Conservation (phyloP, 64 coral and sea anemone species). For the Acropora yongei region DNA sequence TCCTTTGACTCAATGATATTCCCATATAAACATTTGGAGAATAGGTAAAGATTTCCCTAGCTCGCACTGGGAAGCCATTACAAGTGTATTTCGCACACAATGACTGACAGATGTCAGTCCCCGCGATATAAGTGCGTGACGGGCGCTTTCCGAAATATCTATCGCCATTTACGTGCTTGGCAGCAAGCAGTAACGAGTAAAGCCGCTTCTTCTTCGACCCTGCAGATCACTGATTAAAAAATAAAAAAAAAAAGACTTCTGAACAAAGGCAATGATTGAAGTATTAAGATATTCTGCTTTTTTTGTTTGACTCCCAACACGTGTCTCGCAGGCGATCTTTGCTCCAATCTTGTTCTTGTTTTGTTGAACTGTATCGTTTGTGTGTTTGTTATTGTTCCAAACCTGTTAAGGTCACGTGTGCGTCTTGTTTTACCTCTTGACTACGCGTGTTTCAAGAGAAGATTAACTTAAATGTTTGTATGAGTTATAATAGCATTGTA, state of each 20-base stretch:
- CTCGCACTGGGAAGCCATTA: conserved; percentile 17
- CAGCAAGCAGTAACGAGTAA: no score
- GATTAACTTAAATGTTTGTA: not conserved
- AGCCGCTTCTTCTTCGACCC: not conserved
- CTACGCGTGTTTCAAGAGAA: conserved; percentile 17
- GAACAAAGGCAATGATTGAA: conserved; percentile 23
- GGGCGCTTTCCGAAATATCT: not conserved
- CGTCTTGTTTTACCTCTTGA: not conserved
- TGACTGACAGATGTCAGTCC: conserved; percentile 50
- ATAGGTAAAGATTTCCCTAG: not conserved
- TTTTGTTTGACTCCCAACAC: conserved; percentile 27
- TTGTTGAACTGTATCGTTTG: conserved; percentile 9
- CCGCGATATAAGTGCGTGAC: conserved; percentile 20
- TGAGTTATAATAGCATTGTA: no score
- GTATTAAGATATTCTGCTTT: conserved; percentile 34
- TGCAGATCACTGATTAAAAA: conserved; percentile 7
- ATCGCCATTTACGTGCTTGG: not conserved
- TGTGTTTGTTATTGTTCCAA: conserved; percentile 34
- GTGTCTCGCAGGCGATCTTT: conserved; percentile 20
- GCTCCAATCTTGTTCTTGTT: conserved; percentile 24
- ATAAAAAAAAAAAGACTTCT: not conserved
- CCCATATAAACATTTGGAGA: conserved; percentile 1
- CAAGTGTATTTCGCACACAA: conserved; percentile 7
- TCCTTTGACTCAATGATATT: not conserved
- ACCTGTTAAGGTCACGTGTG: conserved; percentile 36